A percentile compares a stretch with the other conserved stretches of the same genome.
phyloP scores from a whole-genome alignment of 2,113 vertebrate genomes.

The Herpailurus yagouaroundi region DNA sequence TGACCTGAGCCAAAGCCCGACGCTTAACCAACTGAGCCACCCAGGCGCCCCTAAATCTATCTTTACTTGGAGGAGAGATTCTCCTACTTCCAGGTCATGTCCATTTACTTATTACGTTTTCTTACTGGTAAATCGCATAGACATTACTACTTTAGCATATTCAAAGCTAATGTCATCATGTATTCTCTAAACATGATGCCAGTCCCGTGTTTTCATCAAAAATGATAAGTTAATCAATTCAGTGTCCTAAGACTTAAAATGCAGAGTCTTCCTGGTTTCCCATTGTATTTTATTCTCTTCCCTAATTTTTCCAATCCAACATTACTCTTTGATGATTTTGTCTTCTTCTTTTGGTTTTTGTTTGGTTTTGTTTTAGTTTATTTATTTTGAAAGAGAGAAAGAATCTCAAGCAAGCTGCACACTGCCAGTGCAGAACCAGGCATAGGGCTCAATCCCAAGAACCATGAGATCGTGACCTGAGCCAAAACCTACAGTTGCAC shows the following conservation, averaged over 20 bases:
- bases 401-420: too few relatives aligned
- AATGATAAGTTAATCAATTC: neutral
- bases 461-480: too few relatives aligned
- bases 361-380: too few relatives aligned
- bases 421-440: too few relatives aligned
- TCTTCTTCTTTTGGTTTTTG: neutral
- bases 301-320: neutral
- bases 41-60: too few relatives aligned
- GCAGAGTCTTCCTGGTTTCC: neutral
- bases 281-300: neutral
- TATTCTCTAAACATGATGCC: neutral
- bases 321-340: neutral
- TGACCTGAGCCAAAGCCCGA: too few relatives aligned
- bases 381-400: too few relatives aligned
- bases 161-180: neutral
- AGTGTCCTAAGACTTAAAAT: neutral
- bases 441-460: too few relatives aligned
- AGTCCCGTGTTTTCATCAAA: neutral
- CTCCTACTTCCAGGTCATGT: neutral
- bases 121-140: neutral
- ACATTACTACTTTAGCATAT: neutral
- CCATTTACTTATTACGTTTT: neutral
- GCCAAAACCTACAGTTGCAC: too few relatives aligned
- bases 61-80: neutral
- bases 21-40: too few relatives aligned